A percentile compares a stretch with the other conserved stretches of the same genome.
Evolutionary conservation across 2,888 invertebrate genomes (phyloP).

Genomic region (Latrodectus hesperus): DNA sequence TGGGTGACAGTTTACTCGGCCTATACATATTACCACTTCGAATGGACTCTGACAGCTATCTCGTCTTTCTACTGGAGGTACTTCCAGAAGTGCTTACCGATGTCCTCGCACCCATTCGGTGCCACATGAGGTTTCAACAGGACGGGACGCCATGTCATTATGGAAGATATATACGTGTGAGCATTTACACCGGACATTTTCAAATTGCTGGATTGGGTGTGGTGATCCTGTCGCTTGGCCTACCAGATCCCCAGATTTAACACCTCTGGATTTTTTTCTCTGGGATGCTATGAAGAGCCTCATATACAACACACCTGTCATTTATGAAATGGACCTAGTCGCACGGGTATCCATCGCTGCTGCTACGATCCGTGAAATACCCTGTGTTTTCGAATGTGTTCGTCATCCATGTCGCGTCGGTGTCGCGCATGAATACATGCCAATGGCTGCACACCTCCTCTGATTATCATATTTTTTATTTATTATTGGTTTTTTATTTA

Average conservation of each 20-base stretch:
- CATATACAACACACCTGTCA: neutral
- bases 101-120: neutral
- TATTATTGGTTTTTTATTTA: neutral
- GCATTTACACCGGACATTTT: neutral
- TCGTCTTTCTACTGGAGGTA: neutral
- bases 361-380: neutral
- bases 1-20: constrained; percentile 7
- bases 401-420: neutral
- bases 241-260: neutral
- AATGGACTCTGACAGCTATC: constrained; percentile 8
- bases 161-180: neutral
- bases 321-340: neutral
- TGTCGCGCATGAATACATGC: neutral
- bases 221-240: neutral
- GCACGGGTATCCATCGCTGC: neutral
- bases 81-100: neutral
- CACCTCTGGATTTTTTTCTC: neutral
- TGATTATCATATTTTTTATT: neutral
- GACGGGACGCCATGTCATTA: neutral
- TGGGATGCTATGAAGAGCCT: neutral
- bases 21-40: neutral
- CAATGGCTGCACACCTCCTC: neutral
- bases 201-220: neutral
- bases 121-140: neutral
- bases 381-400: neutral